Percentiles rank a stretch among this genome's conserved stretches.
These are phyloP conservation scores for Oncorhynchus masou DNA, from an alignment of 2,113 vertebrate genomes.

Conservation along the genomic window DNA sequence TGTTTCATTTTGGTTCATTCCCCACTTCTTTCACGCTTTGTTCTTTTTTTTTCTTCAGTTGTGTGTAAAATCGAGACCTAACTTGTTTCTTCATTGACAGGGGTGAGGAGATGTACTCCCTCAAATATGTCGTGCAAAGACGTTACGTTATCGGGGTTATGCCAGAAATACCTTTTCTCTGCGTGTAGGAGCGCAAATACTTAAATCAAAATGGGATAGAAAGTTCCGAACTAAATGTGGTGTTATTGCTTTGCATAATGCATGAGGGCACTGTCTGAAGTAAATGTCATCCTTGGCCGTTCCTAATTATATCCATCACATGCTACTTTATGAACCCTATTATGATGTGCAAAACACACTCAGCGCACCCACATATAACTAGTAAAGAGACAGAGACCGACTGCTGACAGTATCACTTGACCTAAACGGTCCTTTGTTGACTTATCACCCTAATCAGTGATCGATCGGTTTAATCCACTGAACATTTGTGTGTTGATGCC, in stretches of 20 bases:
- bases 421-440: background rate
- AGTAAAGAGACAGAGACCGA: background rate
- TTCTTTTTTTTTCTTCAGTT: slow-evolving; percentile 41
- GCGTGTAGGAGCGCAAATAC: background rate
- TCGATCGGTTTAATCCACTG: background rate
- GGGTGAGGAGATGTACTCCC: slow-evolving; percentile 36
- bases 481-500: background rate
- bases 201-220: background rate
- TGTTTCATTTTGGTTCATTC: slow-evolving; percentile 11
- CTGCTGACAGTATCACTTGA: background rate
- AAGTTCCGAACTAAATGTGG: background rate
- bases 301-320: background rate
- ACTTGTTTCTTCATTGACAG: slow-evolving; percentile 76
- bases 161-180: background rate
- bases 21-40: slow-evolving; percentile 10
- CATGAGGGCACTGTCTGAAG: background rate
- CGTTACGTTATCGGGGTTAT: background rate
- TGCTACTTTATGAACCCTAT: background rate
- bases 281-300: background rate
- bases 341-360: slow-evolving; percentile 3
- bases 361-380: background rate
- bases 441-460: background rate
- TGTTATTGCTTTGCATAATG: background rate
- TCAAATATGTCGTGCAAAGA: background rate
- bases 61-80: slow-evolving; percentile 67